Evolutionary conservation across 2,113 vertebrate genomes (phyloP), one percentile per base, ranked within the genome.

Genomic region (Chunga burmeisteri): DNA sequence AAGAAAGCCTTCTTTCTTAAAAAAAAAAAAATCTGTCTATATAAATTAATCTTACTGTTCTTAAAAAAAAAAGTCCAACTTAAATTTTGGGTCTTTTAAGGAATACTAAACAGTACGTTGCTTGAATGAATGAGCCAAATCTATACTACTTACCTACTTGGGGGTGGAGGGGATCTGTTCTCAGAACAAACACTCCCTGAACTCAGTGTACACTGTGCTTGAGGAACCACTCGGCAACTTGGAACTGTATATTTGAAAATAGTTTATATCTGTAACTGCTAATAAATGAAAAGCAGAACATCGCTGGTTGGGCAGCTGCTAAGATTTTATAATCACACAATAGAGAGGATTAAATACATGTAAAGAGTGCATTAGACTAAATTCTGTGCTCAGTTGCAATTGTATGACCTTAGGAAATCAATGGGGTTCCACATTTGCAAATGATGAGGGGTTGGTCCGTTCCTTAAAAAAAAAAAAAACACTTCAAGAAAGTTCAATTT

Each of bases 301-400:
- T 91, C 10, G 0, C 59, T 93, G 78, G 78, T 90, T 91, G 93
- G 94, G 78, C 93, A 92, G 93, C 91, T 88, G 94, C 95, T 88
- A 93, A 95, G 95, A 95, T 96, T 96, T 95, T 83, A 93, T 93
- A 77, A 83, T 81, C 89, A 59, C 86, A 96, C 94, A 97, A 95
- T 85, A 85, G 78, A 80, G 84, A 94, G 93, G 93, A 96, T 97
- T 97, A 97, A 95, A 95, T 70, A 93, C 72, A 91, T 77, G 86
- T 89, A 87, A 94, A 93, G 93, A 80, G 73, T 82, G 66, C 89
- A 94, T 85, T 88, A 91, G 87, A 80, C 89, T 94, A 93, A 95
- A 90, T 80, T 96, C 91, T 70, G 66, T 66, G 84, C 95, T 94
- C 87, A 34, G 62, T 87, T 96, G 74, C 84, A 91, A 70, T 91